phyloP scores from a whole-genome alignment of 2,113 vertebrate genomes.

The Vicugna pacos region DNA sequence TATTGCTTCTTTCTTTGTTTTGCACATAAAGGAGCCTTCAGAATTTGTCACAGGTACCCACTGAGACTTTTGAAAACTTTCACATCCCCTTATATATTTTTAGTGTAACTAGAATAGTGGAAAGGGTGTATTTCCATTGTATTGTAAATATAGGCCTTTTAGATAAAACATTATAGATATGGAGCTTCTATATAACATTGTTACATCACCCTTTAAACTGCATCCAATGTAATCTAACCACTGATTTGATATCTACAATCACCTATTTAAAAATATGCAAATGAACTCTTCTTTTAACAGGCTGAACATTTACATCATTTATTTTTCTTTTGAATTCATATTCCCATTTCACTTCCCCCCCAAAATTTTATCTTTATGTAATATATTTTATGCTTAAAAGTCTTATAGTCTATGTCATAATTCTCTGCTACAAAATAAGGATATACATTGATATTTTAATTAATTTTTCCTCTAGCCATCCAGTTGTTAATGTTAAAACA shows the following conservation, averaged over 20 bases:
- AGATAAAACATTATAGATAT: slow-evolving; percentile 22
- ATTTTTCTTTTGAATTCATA: slow-evolving; percentile 63
- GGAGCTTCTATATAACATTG: slow-evolving; percentile 33
- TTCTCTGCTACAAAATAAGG: slow-evolving; percentile 49
- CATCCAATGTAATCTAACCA: slow-evolving; percentile 4
- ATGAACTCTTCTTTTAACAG: slow-evolving; percentile 49
- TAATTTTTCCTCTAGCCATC: slow-evolving; percentile 15
- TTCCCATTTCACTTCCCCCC: neutral
- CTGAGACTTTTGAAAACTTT: neutral
- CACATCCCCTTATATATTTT: neutral
- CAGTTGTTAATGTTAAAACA: slow-evolving; percentile 53
- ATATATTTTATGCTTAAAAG: slow-evolving; percentile 18
- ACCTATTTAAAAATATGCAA: slow-evolving; percentile 58
- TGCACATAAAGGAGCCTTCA: neutral
- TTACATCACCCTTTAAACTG: slow-evolving; percentile 60
- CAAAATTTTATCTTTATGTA: slow-evolving; percentile 65
- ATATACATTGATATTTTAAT: slow-evolving; percentile 60
- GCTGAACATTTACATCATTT: neutral
- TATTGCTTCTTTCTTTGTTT: neutral
- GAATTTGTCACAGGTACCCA: neutral
- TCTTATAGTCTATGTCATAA: slow-evolving; percentile 27
- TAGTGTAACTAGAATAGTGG: neutral
- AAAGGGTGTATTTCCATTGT: neutral
- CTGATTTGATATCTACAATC: neutral
- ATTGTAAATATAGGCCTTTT: neutral